A percentile compares a stretch with the other conserved stretches of the same genome.
These are phyloP conservation scores for Nomia melanderi DNA, from an alignment of 1,140 invertebrate genomes.

Conservation along the genomic window DNA sequence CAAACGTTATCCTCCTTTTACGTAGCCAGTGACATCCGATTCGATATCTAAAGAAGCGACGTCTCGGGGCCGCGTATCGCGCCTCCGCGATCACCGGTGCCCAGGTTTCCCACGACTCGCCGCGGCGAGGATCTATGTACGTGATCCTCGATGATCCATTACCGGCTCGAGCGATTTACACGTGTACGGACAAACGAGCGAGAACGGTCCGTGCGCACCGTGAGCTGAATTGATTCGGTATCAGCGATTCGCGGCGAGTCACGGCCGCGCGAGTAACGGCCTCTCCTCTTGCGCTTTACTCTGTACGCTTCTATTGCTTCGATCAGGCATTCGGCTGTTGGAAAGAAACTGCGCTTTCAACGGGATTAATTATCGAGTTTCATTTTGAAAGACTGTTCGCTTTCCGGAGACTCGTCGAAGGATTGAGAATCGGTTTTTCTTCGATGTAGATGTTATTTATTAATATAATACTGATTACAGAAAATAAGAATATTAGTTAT, in stretches of 20 bases:
- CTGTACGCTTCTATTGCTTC: too few species aligned
- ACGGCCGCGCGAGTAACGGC: constrained; percentile 3
- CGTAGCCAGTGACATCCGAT: not conserved
- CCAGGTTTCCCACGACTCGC: constrained; percentile 9
- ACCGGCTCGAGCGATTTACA: constrained; percentile 24
- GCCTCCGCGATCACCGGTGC: not conserved
- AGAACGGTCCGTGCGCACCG: constrained; percentile 1
- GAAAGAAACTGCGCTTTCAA: too few species aligned
- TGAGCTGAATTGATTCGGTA: constrained; percentile 21
- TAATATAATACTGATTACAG: too few species aligned
- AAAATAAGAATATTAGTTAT: too few species aligned
- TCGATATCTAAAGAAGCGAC: constrained; percentile 1
- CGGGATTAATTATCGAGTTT: too few species aligned
- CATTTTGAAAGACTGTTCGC: too few species aligned
- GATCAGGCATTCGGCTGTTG: too few species aligned
- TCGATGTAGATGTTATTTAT: too few species aligned
- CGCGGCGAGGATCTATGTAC: not conserved
- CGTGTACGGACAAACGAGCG: constrained; percentile 8
- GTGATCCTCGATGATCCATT: constrained; percentile 20
- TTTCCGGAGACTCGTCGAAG: too few species aligned
- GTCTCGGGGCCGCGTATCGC: constrained; percentile 1
- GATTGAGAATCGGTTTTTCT: too few species aligned
- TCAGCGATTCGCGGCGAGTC: constrained; percentile 11
- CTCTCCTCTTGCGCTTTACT: too few species aligned
- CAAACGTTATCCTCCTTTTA: constrained; percentile 1